Evolutionary conservation across 2,797 vertebrate genomes (phyloP).

Genomic region (Diplodus puntazzo): DNA sequence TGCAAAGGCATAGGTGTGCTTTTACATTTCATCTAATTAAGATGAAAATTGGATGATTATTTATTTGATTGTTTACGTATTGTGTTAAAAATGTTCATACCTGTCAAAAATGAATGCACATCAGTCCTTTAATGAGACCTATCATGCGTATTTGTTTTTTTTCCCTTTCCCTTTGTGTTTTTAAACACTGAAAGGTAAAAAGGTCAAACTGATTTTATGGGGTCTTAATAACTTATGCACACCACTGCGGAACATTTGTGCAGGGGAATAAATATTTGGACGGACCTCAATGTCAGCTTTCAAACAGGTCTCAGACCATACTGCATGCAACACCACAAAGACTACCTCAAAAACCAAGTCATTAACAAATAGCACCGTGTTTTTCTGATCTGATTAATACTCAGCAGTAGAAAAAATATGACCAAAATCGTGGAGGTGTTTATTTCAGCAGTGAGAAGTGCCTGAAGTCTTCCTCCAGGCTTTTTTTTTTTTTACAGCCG

Average conservation of each 20-base stretch:
- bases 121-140: neutral
- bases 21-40: constrained; percentile 23
- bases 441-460: neutral
- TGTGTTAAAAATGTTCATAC: neutral
- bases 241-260: too few species aligned
- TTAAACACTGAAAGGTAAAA: too few species aligned
- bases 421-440: neutral
- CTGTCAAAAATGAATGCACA: neutral
- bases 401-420: neutral
- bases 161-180: too few species aligned
- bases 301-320: too few species aligned
- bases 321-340: too few species aligned
- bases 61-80: neutral
- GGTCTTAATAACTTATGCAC: too few species aligned
- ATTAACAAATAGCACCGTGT: neutral
- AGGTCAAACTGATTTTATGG: too few species aligned
- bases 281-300: too few species aligned
- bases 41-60: neutral
- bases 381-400: too few species aligned
- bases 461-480: neutral
- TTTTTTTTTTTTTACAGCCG: neutral
- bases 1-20: constrained; percentile 6
- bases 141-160: too few species aligned
- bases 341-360: too few species aligned
- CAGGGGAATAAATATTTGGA: too few species aligned